Evolutionary conservation across 2,113 vertebrate genomes (phyloP).

Genomic region (Ginglymostoma cirratum): DNA sequence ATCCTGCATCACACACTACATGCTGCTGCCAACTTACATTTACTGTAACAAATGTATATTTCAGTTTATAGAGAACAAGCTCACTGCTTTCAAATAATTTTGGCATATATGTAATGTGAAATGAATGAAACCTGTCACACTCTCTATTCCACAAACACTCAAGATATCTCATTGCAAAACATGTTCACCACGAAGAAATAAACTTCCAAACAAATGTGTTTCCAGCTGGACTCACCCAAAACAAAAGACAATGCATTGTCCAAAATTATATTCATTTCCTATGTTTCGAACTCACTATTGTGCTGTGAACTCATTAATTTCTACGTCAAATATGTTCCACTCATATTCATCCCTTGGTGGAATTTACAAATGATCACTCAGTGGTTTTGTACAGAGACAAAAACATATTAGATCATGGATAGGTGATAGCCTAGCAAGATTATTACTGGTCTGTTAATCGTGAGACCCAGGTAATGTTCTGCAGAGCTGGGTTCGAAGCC

Average conservation of each 20-base stretch:
- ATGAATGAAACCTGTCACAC: conserved; percentile 19
- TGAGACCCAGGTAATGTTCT: no score
- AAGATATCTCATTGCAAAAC: conserved; percentile 10
- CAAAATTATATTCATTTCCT: neutral
- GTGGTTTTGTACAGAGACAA: no score
- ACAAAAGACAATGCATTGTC: no score
- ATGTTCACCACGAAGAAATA: neutral
- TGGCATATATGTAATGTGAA: conserved; percentile 11
- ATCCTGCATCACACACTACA: neutral
- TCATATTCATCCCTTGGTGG: neutral
- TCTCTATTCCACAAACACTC: neutral
- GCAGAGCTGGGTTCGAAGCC: no score
- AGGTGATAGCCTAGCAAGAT: no score
- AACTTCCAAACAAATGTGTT: neutral
- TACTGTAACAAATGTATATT: neutral
- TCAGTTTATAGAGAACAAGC: neutral
- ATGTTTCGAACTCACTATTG: neutral
- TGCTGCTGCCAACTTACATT: neutral
- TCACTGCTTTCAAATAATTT: conserved; percentile 6
- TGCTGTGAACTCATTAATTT: neutral
- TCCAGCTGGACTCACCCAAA: neutral
- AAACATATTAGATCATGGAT: no score
- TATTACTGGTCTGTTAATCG: no score
- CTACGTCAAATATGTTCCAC: neutral
- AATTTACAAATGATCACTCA: neutral